These are phyloP conservation scores for Hemitrygon akajei DNA, from an alignment of 2,797 vertebrate species.

Conservation along the genomic window DNA sequence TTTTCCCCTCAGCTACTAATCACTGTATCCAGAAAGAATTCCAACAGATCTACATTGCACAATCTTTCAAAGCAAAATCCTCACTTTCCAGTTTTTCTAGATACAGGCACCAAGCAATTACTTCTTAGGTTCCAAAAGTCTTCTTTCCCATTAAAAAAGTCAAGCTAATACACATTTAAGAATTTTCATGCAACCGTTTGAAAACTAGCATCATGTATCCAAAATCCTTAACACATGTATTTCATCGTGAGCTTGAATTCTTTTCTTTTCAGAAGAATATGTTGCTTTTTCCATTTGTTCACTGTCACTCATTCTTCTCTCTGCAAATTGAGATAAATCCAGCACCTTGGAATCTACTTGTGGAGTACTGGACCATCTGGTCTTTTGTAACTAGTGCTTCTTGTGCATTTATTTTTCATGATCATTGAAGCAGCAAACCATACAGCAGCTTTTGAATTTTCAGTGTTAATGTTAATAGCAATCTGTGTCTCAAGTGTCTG, in stretches of 20 bases:
- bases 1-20: neutral
- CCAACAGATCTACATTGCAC: neutral
- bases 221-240: neutral
- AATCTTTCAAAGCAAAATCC: neutral
- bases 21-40: neutral
- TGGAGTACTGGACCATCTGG: neutral
- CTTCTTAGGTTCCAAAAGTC: neutral
- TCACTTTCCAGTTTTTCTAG: neutral
- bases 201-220: neutral
- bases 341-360: neutral
- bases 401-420: neutral
- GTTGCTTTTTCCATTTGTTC: slow-evolving; percentile 6
- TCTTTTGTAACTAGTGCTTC: neutral
- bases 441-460: neutral
- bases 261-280: neutral
- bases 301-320: neutral
- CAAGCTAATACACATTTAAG: neutral
- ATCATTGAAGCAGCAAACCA: too few species aligned
- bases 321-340: neutral
- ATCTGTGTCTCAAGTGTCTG: neutral
- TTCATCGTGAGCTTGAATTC: neutral
- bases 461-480: neutral
- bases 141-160: neutral
- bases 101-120: too few species aligned
- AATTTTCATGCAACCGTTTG: neutral